Conservation (phyloP, 2,113 vertebrate species). For the Sapayoa aenigma region DNA sequence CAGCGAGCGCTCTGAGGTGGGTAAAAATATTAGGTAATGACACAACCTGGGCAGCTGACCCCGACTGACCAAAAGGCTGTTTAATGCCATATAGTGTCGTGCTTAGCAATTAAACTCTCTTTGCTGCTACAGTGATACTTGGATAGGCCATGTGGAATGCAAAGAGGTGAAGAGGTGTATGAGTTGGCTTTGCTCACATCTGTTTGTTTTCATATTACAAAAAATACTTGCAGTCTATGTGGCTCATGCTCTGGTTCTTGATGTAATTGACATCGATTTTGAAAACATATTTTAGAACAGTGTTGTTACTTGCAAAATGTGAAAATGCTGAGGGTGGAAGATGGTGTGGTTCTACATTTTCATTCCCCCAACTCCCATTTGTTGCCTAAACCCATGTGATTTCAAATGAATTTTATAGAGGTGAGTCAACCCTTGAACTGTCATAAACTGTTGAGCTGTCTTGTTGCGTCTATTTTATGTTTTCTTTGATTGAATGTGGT, state of each 20-base stretch:
- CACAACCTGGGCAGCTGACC: background rate
- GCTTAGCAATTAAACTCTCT: background rate
- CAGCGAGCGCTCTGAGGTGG: too few species aligned
- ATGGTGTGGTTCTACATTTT: background rate
- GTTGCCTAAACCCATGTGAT: background rate
- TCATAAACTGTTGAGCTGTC: background rate
- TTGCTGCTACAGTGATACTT: background rate
- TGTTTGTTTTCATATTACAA: background rate
- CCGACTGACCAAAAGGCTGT: background rate
- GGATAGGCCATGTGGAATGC: background rate
- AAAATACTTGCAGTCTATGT: background rate
- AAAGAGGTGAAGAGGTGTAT: background rate
- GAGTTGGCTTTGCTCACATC: background rate
- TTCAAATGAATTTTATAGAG: background rate
- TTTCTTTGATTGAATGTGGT: background rate
- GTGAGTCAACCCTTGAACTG: background rate
- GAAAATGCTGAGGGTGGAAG: too few species aligned
- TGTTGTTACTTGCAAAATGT: background rate
- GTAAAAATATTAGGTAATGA: background rate
- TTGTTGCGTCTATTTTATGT: background rate
- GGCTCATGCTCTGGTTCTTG: background rate
- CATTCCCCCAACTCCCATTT: rapidly evolving
- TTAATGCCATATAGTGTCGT: rapidly evolving
- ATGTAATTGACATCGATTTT: background rate
- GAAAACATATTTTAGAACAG: background rate